Evolutionary conservation across 1,140 invertebrate genomes (phyloP), one percentile per base, ranked within the genome.

Genomic region (Drosophila subobscura): DNA sequence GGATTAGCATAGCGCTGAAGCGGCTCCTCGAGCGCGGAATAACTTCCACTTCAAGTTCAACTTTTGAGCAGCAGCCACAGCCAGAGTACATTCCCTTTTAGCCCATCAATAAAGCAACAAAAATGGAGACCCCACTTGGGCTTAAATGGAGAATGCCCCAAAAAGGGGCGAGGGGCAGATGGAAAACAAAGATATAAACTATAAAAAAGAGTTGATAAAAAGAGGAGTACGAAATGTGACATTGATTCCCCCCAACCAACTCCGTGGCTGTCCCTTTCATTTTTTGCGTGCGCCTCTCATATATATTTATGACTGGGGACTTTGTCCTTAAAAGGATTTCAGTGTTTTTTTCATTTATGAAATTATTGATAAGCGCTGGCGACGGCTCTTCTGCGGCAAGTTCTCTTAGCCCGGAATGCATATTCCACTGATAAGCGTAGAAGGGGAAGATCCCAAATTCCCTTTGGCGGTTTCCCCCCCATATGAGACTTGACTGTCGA

Each of bases 121-220:
- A 55, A 64, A 60, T 57, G 53, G 65, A 60, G 54, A 74, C 73
- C 77, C 77, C 46, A 59, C 49, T 40, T 54, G n/a, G 16, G 54
- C 44, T 27, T 37, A 59, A 54, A 77, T 56, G 60, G 49, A 65
- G n/a, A n/a, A n/a, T n/a, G 47, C 22, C 72, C 33, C 40, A 42
- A 50, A 74, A 67, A 75, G 72, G 33, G 40, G 12, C 49, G 12
- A 16, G 27, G 47, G 12, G 16, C 23, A 71, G 77, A 85, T 86
- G 57, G 70, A 67, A 74, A 80, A 80, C 83, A 70, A 64, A 88
- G 78, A 88, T 83, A 88, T 84, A 83, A 89, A 89, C 83, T 89
- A 89, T 89, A 67, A 74, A 67, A 74, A 70, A 63, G 71, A 88
- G 83, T 72, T 72, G 83, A 86, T 88, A 86, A 86, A 81, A 53